phyloP scores from a whole-genome alignment of 1,140 invertebrate genomes.

The Homalodisca vitripennis region DNA sequence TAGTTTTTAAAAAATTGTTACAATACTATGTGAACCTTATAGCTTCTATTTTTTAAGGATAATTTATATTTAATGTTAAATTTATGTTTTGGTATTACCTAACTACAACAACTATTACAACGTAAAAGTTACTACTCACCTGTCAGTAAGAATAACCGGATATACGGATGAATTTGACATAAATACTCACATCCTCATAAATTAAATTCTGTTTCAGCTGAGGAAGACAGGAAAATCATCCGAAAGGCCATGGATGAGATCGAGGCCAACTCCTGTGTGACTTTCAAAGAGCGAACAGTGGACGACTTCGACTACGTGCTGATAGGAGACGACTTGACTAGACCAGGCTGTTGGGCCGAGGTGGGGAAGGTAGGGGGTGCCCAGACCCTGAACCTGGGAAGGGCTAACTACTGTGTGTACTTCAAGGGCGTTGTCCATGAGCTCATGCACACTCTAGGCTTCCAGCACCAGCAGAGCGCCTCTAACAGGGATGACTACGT shows the following conservation, averaged over 20 bases:
- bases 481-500: conserved; percentile 69
- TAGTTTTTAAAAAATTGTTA: no score
- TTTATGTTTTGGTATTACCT: no score
- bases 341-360: conserved; percentile 52
- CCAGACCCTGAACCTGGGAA: conserved; percentile 48
- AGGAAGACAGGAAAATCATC: conserved; percentile 49
- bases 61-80: no score
- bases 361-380: conserved; percentile 54
- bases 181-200: no score
- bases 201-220: conserved; percentile 41
- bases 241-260: conserved; percentile 52
- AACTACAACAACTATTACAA: no score
- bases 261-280: conserved; percentile 56
- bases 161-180: no score
- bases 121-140: no score
- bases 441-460: conserved; percentile 66
- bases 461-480: conserved; percentile 71
- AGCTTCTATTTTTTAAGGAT: no score
- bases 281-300: conserved; percentile 55
- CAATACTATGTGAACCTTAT: no score
- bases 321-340: conserved; percentile 45
- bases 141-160: no score
- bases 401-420: conserved; percentile 42
- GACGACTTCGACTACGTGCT: conserved; percentile 55
- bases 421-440: conserved; percentile 55